Evolutionary conservation across 2,797 vertebrate species (phyloP).

Genomic region (Distichodus sexfasciatus): DNA sequence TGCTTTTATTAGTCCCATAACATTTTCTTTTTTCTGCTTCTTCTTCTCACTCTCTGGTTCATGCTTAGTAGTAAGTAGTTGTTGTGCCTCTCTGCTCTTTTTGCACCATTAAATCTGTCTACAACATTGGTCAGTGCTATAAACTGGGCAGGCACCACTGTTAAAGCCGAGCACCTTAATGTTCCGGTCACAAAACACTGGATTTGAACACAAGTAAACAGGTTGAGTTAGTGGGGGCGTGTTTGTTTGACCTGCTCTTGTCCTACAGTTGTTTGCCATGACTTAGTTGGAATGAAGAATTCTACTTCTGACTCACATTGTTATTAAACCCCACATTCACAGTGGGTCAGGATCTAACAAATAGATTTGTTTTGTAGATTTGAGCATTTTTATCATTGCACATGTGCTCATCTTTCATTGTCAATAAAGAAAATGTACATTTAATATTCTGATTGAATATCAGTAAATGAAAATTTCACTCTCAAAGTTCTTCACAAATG

Average conservation of each 20-base stretch:
- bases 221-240: constrained; percentile 12
- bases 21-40: constrained; percentile 40
- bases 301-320: no score
- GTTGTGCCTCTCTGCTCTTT: constrained; percentile 61
- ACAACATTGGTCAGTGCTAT: constrained; percentile 29
- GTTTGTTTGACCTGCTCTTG: background rate
- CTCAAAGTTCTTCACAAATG: background rate
- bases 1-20: constrained; percentile 64
- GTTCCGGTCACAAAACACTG: constrained; percentile 59
- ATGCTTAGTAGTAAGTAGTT: constrained; percentile 59
- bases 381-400: no score
- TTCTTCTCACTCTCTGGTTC: constrained; percentile 17
- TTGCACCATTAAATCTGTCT: constrained; percentile 68
- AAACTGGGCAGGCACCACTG: constrained; percentile 55
- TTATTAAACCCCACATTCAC: no score
- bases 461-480: no score
- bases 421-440: no score
- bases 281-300: no score
- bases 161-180: constrained; percentile 53
- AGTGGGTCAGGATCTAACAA: no score
- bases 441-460: no score
- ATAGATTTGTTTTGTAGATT: no score
- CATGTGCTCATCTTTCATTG: no score
- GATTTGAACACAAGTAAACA: constrained; percentile 53
- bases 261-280: background rate